Evolutionary conservation across 2,797 vertebrate genomes (phyloP), one percentile per base, ranked within the genome.

Genomic region (Propithecus perrieri): DNA sequence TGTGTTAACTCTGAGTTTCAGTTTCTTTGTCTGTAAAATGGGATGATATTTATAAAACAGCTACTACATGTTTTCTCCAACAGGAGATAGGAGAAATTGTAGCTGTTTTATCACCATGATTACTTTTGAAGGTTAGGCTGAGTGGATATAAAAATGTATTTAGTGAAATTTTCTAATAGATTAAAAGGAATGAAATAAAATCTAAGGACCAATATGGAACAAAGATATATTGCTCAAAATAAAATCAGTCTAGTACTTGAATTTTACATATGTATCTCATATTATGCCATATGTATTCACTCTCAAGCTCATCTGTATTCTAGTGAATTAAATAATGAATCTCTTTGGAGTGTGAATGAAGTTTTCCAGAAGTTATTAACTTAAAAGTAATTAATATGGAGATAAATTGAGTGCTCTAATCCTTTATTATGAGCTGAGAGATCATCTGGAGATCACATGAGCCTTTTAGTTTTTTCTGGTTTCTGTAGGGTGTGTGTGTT

Each of bases 11-110:
- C 18, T 13, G 13, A 76, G 48, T n/a, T 76, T 96, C 28, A 41
- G 18, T 71, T 87, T 93, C 18, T 18, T 96, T 81, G 14, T 53
- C 80, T 87, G 46, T 78, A 85, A 92, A 93, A 41, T 92, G 61
- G 14, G n/a, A 80, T 46, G 38, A 14, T 53, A 61, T 48, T n/a
- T 76, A 24, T 48, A 71, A 76, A 89, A 9, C 3, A 48, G 38
- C 24, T 81, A 41, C 6, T 38, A 28, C 26, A n/a, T 85, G 38
- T 69, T 88, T 93, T 90, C 59, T 57, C 5, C 11, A 85, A 33
- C 24, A 72, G 12, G 53, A 41, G 11, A 81, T 12, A 53, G 11
- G 75, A 55, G 38, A 69, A 75, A 81, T 46, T 6, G 38, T 80
- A 65, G 24, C 2, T 89, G 9, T 61, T 95, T 71, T 61, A 57